Evolutionary conservation across 2,888 invertebrate species (phyloP), one percentile per base, ranked within the genome.

Genomic region (Synanthedon tipuliformis): DNA sequence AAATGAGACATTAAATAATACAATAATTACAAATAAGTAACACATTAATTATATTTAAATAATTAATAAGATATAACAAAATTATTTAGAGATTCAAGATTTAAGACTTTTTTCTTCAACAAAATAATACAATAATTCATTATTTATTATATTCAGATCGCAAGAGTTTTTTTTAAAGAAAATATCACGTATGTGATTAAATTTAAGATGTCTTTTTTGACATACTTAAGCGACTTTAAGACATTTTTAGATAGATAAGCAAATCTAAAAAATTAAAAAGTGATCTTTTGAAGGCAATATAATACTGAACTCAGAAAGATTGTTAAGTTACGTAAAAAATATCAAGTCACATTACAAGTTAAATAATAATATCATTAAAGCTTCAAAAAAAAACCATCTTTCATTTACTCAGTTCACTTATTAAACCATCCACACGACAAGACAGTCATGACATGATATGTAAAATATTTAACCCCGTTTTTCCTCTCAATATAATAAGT

Each of bases 351-450:
- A 45, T 13, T 45, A 45, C 15, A 45, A n/a, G 15, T 15, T 8
- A 15, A n/a, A 45, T 13, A n/a, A 45, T 13, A n/a, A 45, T 45
- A 13, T 13, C 45, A n/a, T 13, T 45, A 15, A 45, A 15, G 15
- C 11, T 45, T 11, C 3, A 45, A 45, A 45, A 7, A n/a, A n/a
- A 45, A 4, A 12, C 2, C 23, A 23, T 23, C 4, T 23, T 4
- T 23, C 23, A 16, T 16, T 16, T 23, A 41, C 3, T 4, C 1
- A 8, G 41, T 13, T n/a, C 3, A 48, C 4, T 3, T 11, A 48
- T 48, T 15, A 48, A 49, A 16, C 49, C 56, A 52, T 79, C 80
- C 78, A 78, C 76, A 83, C 82, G 81, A 85, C 84, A 84, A 80
- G 81, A 84, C 81, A 71, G 59, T 57, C 64, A 61, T 61, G 59